Evolutionary conservation across 2,888 invertebrate species (phyloP).

Genomic region (Gasteruption jaculator): DNA sequence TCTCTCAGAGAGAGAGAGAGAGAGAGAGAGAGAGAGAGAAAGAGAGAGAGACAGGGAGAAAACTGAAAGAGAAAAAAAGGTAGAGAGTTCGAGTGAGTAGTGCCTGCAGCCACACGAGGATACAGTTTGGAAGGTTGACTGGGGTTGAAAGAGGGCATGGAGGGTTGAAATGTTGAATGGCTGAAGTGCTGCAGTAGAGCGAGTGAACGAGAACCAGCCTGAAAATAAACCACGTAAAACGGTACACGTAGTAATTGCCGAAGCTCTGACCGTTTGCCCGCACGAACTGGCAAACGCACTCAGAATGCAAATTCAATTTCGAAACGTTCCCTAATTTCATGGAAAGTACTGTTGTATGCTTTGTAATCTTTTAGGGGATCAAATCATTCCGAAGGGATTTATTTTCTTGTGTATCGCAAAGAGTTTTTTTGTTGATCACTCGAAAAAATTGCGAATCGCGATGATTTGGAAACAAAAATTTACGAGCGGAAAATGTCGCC

Average conservation of each 20-base stretch:
- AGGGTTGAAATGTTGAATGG: too few relatives aligned
- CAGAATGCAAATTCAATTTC: conserved; percentile 21
- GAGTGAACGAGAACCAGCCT: background rate
- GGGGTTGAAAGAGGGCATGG: background rate
- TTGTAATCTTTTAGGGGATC: background rate
- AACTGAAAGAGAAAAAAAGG: background rate
- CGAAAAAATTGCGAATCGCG: too few relatives aligned
- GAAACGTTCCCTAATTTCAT: conserved; percentile 9
- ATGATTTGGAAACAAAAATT: too few relatives aligned
- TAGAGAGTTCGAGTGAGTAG: background rate
- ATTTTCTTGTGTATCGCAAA: too few relatives aligned
- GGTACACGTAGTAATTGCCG: conserved; percentile 17
- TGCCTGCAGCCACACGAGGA: background rate
- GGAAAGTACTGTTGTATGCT: background rate
- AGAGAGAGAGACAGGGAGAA: background rate
- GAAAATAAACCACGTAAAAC: conserved; percentile 12
- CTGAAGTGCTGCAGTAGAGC: conserved; percentile 1
- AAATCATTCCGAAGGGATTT: too few relatives aligned
- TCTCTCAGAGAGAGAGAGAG: too few relatives aligned
- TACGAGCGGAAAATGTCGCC: too few relatives aligned
- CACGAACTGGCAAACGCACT: conserved; percentile 7
- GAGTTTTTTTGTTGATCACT: too few relatives aligned
- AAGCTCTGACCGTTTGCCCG: conserved; percentile 9
- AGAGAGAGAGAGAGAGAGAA: too few relatives aligned
- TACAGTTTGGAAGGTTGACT: background rate